Evolutionary conservation across 1,140 invertebrate genomes (phyloP), one percentile per base, ranked within the genome.

Genomic region (Hyposmocoma kahamanoa): DNA sequence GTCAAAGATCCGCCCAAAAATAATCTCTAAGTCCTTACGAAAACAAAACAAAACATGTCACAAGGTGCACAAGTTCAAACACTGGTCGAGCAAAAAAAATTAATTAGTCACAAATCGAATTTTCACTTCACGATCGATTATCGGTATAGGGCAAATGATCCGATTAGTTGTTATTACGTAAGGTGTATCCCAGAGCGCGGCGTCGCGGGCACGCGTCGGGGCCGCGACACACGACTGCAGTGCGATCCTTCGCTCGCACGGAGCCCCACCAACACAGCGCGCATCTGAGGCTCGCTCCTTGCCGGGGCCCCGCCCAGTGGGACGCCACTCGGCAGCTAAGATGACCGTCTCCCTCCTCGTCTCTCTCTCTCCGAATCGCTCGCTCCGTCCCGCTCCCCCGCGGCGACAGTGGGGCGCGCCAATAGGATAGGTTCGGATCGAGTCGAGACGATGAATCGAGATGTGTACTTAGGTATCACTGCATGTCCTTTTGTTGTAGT

Each of bases 401-500:
- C 75, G 77, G 74, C 75, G 81, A 77, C 81, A 78, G 77, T 76
- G 77, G 77, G 79, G 77, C 75, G 77, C 81, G 78, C 81, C 81
- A 84, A 84, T 84, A 63, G 79, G 72, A 81, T 82, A 76, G 72
- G 75, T 70, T 80, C 77, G 67, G 76, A 77, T 81, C 76, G 76
- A 81, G 78, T 84, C 72, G 78, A 84, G 78, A 84, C 79, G 79
- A 83, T 81, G 75, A 83, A 83, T 85, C 79, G 79, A 83, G 81
- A 85, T 80, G 75, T 84, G 76, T 81, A 81, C 77, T 83, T 85
- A 85, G 81, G 81, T 85, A 85, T 80, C 79, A 77, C 67, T 84
- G 81, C 81, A 80, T 81, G 71, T 81, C 79, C 81, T 85, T 83
- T 83, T 85, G 77, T 84, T 83, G 79, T 80, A 85, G 73, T 85